Percentiles rank a stretch among this genome's conserved stretches.
Evolutionary conservation across 23 tunicate genomes (phyloP).

Genomic region (Botrylloides violaceus): DNA sequence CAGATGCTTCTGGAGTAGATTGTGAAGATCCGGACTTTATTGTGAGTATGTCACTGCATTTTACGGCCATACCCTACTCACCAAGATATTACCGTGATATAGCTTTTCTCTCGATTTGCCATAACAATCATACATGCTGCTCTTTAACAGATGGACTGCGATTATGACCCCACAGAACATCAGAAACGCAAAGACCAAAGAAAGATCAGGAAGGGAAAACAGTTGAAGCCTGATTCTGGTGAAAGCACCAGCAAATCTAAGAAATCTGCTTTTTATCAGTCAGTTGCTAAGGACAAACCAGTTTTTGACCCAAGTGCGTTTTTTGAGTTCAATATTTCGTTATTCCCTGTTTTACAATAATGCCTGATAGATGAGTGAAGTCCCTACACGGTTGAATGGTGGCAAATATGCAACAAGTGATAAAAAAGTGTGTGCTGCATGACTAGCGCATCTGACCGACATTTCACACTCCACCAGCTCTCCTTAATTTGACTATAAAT

Average conservation of each 20-base stretch:
- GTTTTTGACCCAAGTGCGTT: constrained; percentile 37
- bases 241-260: constrained; percentile 14
- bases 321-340: too few species aligned
- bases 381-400: too few species aligned
- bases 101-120: too few species aligned
- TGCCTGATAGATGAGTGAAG: too few species aligned
- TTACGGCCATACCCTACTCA: background rate
- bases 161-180: constrained; percentile 47
- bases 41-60: constrained; percentile 1
- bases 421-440: too few species aligned
- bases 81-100: too few species aligned
- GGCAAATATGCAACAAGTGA: too few species aligned
- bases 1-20: constrained; percentile 28
- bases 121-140: too few species aligned
- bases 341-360: too few species aligned
- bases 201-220: constrained; percentile 14
- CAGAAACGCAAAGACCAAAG: constrained; percentile 15
- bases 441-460: background rate
- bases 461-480: background rate
- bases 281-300: constrained; percentile 47
- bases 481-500: too few species aligned
- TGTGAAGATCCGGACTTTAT: constrained; percentile 75
- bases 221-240: background rate
- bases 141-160: constrained; percentile 73
- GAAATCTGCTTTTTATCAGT: constrained; percentile 53